Conservation (phyloP, 2,888 invertebrate species). For the Alcis repandata region DNA sequence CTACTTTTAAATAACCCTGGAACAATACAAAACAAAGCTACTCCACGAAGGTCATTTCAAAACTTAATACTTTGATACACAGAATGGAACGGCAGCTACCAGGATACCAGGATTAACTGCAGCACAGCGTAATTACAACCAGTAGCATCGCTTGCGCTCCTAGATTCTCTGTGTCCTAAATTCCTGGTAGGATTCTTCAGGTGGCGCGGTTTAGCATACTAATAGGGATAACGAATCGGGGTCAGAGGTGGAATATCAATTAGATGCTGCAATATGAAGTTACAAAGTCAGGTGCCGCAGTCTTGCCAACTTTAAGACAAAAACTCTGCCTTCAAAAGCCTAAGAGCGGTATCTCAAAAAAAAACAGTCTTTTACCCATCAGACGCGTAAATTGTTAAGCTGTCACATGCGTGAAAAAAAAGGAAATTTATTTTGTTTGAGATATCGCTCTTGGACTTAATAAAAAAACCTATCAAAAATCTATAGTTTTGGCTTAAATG, state of each 20-base stretch:
- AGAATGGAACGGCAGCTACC: conserved; percentile 6
- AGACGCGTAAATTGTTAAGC: no score
- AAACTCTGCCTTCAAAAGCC: no score
- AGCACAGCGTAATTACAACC: conserved; percentile 5
- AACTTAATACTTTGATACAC: conserved; percentile 13
- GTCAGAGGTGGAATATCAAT: conserved; percentile 23
- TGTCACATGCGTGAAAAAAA: no score
- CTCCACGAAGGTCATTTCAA: neutral
- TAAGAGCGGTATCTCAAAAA: no score
- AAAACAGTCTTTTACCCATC: no score
- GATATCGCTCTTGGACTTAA: no score
- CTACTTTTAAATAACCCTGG: no score
- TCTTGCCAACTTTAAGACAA: no score
- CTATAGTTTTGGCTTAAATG: no score
- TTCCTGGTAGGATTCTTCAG: conserved; percentile 20
- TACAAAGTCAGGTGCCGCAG: conserved; percentile 12
- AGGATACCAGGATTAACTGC: conserved; percentile 1
- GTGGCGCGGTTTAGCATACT: conserved; percentile 33
- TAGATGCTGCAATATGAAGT: conserved; percentile 20
- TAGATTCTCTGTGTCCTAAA: neutral
- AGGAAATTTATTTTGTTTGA: no score
- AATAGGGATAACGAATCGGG: conserved; percentile 31
- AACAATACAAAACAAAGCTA: neutral
- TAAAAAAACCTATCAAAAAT: no score
- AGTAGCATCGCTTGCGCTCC: conserved; percentile 3